Base-by-base conservation (phyloP, 2,888 invertebrate species). In the Dryobota labecula region DNA sequence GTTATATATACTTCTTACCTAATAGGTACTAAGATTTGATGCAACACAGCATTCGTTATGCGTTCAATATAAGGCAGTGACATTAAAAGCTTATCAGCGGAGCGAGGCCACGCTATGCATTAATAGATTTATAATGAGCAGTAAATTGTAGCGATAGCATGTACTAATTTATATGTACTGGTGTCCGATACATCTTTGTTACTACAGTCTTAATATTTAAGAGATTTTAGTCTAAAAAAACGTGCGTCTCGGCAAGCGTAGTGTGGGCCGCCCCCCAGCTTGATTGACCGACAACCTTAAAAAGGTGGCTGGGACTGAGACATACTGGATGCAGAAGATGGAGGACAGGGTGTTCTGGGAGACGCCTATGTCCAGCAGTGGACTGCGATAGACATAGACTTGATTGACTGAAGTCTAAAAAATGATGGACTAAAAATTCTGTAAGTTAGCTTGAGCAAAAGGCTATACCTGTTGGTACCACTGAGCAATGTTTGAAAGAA, bases 41-140 rank as follows among this genome's bases (percentile, higher is more conserved):
- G 56, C 33, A 30, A 63, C 53, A 62, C 41, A 60, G 30, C 38
- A 60, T 81, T 81, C 68, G 72, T 63, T 70, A 45, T 60, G 33
- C 49, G 33, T 56, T 47, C 56, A 47, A 18, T 53, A 70, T 63
- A 69, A 82, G 73, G 60, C 80, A 85, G 73, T 82, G 80, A 87
- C 85, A 84, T 82, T 86, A 69, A 70, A 65, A 54, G 86, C 73
- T 84, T 85, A 85, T 85, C 85, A 73, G 60, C 36, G 11, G 11
- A 60, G 54, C 73, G 84, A 76, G 84, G 84, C 74, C 76, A 66
- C 61, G 63, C 43, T 76, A 54, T 68, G 74, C 68, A 58, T 75
- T 82, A 82, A 84, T 83, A 82, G 83, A 86, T 87, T 85, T 87
- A 86, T 87, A 85, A 85, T 83, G 76, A 75, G 75, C 62, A 68